Conservation (phyloP, 2,888 invertebrate genomes). For the Drosophila monieri region DNA sequence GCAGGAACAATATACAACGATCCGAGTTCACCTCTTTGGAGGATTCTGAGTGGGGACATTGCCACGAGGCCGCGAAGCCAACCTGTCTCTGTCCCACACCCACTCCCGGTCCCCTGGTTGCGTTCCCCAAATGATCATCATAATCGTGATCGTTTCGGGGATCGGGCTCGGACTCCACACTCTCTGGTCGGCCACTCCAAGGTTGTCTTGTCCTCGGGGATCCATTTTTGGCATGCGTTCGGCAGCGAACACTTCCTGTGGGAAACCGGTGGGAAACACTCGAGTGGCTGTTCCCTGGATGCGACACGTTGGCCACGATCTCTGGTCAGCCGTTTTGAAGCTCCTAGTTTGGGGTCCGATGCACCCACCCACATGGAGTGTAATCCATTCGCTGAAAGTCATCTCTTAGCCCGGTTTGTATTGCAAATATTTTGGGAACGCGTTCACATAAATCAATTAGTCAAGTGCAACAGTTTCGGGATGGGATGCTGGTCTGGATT, state of each 20-base stretch:
- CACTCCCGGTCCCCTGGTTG: constrained; percentile 11
- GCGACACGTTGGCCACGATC: constrained; percentile 31
- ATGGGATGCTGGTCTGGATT: constrained; percentile 2
- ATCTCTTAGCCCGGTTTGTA: constrained; percentile 39
- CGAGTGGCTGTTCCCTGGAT: constrained; percentile 57
- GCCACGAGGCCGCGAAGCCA: constrained; percentile 42
- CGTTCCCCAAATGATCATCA: constrained; percentile 69
- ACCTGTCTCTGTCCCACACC: constrained; percentile 21
- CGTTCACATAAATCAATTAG: constrained; percentile 71
- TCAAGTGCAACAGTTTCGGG: constrained; percentile 60
- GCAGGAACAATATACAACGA: constrained; percentile 74
- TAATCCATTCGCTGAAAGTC: constrained; percentile 31
- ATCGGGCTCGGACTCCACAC: constrained; percentile 55
- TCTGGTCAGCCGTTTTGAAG: constrained; percentile 13
- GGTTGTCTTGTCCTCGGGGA: constrained; percentile 71
- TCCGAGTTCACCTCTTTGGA: constrained; percentile 1
- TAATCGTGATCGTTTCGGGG: constrained; percentile 72
- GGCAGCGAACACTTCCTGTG: constrained; percentile 74
- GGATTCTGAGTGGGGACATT: constrained; percentile 58
- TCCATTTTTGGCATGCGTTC: constrained; percentile 75
- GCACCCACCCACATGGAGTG: constrained; percentile 55
- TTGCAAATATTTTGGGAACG: constrained; percentile 45
- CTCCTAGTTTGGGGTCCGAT: constrained; percentile 51
- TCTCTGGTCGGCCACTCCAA: constrained; percentile 39
- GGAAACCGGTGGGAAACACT: constrained; percentile 67